Evolutionary conservation across 2,113 vertebrate genomes (phyloP).

Genomic region (Hassar affinis): DNA sequence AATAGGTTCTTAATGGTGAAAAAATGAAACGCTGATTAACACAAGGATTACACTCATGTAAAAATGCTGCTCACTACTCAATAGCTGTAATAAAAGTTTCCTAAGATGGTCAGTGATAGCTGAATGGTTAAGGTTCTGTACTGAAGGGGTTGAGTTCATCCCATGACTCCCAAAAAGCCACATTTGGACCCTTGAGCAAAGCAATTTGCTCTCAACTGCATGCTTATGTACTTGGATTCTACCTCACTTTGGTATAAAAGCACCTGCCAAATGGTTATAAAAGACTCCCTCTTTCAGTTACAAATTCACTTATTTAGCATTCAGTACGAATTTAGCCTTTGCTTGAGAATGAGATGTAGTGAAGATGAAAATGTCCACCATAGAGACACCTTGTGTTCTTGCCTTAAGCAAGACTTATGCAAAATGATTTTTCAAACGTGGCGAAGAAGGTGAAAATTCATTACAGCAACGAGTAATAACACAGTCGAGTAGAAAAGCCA

Average conservation of each 20-base stretch:
- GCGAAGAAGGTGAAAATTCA: conserved; percentile 5
- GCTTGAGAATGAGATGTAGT: background rate
- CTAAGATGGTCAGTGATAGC: background rate
- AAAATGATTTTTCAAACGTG: background rate
- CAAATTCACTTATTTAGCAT: background rate
- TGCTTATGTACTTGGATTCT: background rate
- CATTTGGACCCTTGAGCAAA: background rate
- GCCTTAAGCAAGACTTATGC: background rate
- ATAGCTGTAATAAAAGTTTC: background rate
- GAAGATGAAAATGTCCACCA: conserved; percentile 10
- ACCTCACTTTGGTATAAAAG: background rate
- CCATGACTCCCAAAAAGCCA: background rate
- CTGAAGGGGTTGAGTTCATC: background rate
- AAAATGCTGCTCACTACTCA: background rate
- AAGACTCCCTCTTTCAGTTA: background rate
- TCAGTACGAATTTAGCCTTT: background rate
- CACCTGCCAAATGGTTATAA: background rate
- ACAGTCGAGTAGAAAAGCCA: conserved; percentile 31
- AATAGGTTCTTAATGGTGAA: background rate
- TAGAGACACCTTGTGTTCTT: background rate
- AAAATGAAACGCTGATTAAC: background rate
- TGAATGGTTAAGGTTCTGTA: too few species aligned
- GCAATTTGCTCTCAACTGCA: background rate
- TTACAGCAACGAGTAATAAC: background rate
- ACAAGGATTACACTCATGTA: background rate